These are phyloP conservation scores for Xenopus tropicalis DNA, from an alignment of 2,113 vertebrate species.

Conservation along the genomic window DNA sequence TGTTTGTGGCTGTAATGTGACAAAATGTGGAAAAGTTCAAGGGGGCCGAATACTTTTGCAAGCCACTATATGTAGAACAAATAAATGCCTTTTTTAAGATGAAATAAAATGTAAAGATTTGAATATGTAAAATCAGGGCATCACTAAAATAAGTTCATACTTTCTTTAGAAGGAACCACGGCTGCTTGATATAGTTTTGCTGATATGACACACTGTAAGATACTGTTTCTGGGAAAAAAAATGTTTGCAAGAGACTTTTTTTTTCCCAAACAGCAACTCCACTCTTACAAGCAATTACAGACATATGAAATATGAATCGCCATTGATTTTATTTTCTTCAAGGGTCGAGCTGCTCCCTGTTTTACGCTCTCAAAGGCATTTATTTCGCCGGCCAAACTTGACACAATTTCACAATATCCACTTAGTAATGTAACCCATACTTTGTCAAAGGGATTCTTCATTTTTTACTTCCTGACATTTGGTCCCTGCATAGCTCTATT, in stretches of 20 bases:
- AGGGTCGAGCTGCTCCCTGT: constrained; percentile 68
- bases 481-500: constrained; percentile 61
- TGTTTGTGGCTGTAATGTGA: no score
- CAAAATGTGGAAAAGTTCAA: no score
- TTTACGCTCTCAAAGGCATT: constrained; percentile 74
- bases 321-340: constrained; percentile 76
- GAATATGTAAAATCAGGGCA: no score
- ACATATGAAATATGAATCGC: constrained; percentile 85
- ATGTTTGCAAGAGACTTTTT: neutral
- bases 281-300: constrained; percentile 79
- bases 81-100: no score
- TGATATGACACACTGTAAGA: constrained; percentile 52
- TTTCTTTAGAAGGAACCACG: constrained; percentile 23
- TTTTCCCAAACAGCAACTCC: constrained; percentile 57
- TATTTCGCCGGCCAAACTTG: constrained; percentile 71
- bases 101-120: no score
- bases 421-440: constrained; percentile 60
- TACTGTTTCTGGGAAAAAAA: constrained; percentile 42
- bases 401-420: constrained; percentile 68
- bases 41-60: no score
- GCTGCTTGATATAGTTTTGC: constrained; percentile 48
- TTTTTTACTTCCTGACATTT: constrained; percentile 62
- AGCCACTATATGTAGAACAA: no score
- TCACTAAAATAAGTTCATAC: no score
- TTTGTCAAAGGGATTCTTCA: constrained; percentile 64